Conservation (phyloP, 1,140 invertebrate genomes). For the Drosophila watanabei region DNA sequence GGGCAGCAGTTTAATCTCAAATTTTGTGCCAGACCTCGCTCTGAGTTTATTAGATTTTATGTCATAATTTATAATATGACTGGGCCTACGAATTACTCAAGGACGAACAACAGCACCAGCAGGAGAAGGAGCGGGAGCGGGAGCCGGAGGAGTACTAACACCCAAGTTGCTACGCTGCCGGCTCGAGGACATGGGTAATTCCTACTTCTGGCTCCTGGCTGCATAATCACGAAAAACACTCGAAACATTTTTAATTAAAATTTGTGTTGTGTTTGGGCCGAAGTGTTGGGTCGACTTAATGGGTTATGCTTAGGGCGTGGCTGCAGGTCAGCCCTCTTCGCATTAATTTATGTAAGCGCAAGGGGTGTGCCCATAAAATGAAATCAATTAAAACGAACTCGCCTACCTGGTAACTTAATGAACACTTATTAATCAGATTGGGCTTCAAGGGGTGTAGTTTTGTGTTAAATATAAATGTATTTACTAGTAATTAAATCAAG, state of each 20-base stretch:
- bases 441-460: background rate
- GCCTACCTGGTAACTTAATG: slow-evolving; percentile 21
- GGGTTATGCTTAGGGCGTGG: slow-evolving; percentile 47
- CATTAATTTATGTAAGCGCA: slow-evolving; percentile 31
- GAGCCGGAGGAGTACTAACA: slow-evolving; percentile 15
- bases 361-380: slow-evolving; percentile 19
- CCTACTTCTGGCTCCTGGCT: slow-evolving; percentile 23
- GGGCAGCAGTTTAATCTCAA: slow-evolving; percentile 52
- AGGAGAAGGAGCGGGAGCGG: slow-evolving; percentile 11
- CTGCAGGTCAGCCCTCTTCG: slow-evolving; percentile 20
- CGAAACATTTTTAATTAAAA: slow-evolving; percentile 81
- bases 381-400: slow-evolving; percentile 45
- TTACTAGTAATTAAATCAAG: background rate
- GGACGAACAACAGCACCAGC: slow-evolving; percentile 31
- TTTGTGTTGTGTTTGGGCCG: slow-evolving; percentile 64
- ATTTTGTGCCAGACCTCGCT: slow-evolving; percentile 29
- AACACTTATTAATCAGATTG: slow-evolving; percentile 34
- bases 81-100: slow-evolving; percentile 54
- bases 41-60: slow-evolving; percentile 69
- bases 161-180: slow-evolving; percentile 32
- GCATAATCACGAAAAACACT: slow-evolving; percentile 65
- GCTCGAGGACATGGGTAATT: slow-evolving; percentile 47
- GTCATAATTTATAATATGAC: slow-evolving; percentile 77
- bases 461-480: background rate
- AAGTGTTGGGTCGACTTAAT: slow-evolving; percentile 49